Conservation (phyloP, 2,797 vertebrate species). For the Nasua narica region DNA sequence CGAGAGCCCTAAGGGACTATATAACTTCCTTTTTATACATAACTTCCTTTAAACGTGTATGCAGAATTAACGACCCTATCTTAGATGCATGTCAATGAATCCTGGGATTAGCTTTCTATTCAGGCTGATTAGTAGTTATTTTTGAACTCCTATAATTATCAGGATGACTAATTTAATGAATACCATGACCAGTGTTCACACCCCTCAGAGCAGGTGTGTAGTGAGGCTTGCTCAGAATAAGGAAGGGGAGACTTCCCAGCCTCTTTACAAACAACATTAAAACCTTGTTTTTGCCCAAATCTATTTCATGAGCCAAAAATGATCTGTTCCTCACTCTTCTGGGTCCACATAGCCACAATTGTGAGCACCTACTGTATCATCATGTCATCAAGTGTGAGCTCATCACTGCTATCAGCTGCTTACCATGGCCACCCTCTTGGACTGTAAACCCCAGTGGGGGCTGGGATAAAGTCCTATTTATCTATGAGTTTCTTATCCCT, state of each 20-base stretch:
- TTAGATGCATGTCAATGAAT: constrained; percentile 38
- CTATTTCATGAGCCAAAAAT: neutral
- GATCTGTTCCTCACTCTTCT: neutral
- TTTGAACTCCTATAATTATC: constrained; percentile 54
- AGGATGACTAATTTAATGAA: constrained; percentile 61
- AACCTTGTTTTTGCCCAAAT: neutral
- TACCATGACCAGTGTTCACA: neutral
- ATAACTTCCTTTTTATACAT: neutral
- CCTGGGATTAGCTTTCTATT: neutral
- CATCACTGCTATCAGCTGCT: neutral
- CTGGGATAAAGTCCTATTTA: neutral
- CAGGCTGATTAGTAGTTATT: constrained; percentile 33
- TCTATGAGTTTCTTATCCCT: neutral
- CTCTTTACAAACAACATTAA: neutral
- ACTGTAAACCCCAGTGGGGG: neutral
- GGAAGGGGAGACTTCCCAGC: neutral
- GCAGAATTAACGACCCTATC: constrained; percentile 19
- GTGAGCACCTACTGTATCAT: neutral
- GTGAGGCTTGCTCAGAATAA: constrained; percentile 1
- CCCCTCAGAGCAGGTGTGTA: neutral
- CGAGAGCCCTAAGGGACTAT: neutral
- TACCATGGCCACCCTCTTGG: neutral
- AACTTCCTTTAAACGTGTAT: neutral
- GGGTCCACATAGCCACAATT: neutral
- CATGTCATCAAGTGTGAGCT: neutral